Conservation (phyloP, 2,888 invertebrate genomes). For the Acutogordius australiensis region DNA sequence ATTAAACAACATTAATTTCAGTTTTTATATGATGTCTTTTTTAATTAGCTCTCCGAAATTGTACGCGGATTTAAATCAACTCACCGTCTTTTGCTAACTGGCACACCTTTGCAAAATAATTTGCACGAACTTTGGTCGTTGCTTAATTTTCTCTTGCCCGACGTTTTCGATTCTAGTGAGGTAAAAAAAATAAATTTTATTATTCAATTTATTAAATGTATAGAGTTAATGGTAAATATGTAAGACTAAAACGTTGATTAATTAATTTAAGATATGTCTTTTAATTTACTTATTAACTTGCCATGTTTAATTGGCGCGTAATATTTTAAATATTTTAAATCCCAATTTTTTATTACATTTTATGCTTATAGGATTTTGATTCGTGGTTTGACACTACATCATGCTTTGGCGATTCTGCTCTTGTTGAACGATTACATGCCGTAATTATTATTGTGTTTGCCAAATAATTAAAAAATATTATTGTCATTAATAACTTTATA, state of each 20-base stretch:
- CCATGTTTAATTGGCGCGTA: background rate
- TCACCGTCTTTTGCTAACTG: slow-evolving; percentile 68
- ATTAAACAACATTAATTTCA: background rate
- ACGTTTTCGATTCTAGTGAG: slow-evolving; percentile 82
- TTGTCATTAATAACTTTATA: no score
- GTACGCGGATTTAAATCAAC: slow-evolving; percentile 81
- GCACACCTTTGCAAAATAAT: slow-evolving; percentile 92
- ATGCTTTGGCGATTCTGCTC: slow-evolving; percentile 57
- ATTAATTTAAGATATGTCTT: slow-evolving; percentile 4
- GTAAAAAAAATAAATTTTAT: no score
- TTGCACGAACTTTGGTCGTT: slow-evolving; percentile 90
- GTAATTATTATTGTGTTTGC: slow-evolving; percentile 22
- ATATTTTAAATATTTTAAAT: background rate
- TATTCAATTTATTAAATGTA: slow-evolving; percentile 1
- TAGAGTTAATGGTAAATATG: no score
- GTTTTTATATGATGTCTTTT: slow-evolving; percentile 12
- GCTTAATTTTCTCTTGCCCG: slow-evolving; percentile 77
- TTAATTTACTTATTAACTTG: slow-evolving; percentile 18
- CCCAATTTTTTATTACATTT: background rate
- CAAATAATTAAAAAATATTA: slow-evolving; percentile 12
- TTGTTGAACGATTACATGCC: slow-evolving; percentile 68
- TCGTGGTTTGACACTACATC: slow-evolving; percentile 89
- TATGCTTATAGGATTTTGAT: slow-evolving; percentile 52
- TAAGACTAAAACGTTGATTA: no score
- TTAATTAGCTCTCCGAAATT: slow-evolving; percentile 49